Base-by-base conservation (phyloP, 2,113 vertebrate species). In the Crotalus horridus region DNA sequence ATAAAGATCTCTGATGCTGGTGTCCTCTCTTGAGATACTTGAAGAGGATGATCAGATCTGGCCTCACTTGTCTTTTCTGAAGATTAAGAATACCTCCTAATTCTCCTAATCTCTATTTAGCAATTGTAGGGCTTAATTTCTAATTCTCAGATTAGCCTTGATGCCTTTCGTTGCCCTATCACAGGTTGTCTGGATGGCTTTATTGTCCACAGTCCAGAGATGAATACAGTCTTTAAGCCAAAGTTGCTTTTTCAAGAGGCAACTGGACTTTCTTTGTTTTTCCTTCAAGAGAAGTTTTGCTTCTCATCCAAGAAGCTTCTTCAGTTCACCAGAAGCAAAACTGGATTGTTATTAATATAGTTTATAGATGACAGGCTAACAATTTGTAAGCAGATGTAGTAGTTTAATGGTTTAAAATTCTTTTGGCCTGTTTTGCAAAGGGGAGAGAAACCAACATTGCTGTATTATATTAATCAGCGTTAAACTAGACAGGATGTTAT, bases 1-100 rank as follows among this genome's bases (percentile, higher is more conserved):
- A 81, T 7, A n/a, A 39, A 39, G 6, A 6, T 2, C 5, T 1
- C 15, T 39, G 17, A 43, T 0, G 6, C 74, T 15, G 5, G 1
- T 12, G 10, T 11, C 11, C 29, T 12, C 29, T n/a, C 33, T 81
- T 81, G 69, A 81, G 33, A 39, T 39, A 39, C 33, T 39, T 9
- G 15, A 81, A 81, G 69, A 39, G 6, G 69, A 81, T 39, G 33
- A 39, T 39, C n/a, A 81, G 69, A 81, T 81, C 33, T 39, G 69
- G n/a, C 69, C 69, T 39, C n/a, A 8, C 33, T 81, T 39, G 69
- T 81, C 69, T 81, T 39, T 39, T 39, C 69, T 39, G 17, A 39
- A 33, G 69, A 1, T 81, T 81, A 81, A 39, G 69, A 39, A 21
- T 81, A 81, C 69, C 69, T 81, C 69, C 7, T 81, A 81, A 81